Evolutionary conservation across 1,140 invertebrate species (phyloP).

Genomic region (Eulimnadia texana): DNA sequence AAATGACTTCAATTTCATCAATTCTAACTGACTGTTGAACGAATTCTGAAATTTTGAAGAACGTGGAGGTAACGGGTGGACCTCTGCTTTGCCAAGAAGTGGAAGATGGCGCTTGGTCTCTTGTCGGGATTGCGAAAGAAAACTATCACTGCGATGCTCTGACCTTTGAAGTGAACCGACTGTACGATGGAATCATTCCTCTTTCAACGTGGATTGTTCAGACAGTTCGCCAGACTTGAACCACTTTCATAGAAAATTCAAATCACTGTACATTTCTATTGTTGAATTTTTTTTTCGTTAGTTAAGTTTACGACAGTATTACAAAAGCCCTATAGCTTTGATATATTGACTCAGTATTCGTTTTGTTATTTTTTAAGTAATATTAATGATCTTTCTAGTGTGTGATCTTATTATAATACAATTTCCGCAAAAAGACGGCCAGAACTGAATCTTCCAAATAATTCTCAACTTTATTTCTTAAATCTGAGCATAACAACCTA

Average conservation of each 20-base stretch:
- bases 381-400: too few species aligned
- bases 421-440: too few species aligned
- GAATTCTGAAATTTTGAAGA: not conserved
- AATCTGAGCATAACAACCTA: too few species aligned
- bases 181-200: slow-evolving; percentile 7
- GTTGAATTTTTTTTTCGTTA: not conserved
- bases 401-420: too few species aligned
- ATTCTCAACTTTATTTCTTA: too few species aligned
- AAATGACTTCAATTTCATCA: not conserved
- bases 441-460: too few species aligned
- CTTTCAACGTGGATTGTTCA: slow-evolving; percentile 10
- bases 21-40: not conserved
- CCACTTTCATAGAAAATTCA: not conserved
- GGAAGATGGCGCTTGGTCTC: slow-evolving; percentile 14
- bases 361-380: too few species aligned
- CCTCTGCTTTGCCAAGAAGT: slow-evolving; percentile 16
- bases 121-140: slow-evolving; percentile 11
- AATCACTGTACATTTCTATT: not conserved
- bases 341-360: too few species aligned
- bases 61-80: slow-evolving; percentile 7
- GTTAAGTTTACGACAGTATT: too few species aligned
- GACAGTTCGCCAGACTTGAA: slow-evolving; percentile 10
- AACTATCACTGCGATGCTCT: slow-evolving; percentile 3
- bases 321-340: too few species aligned
- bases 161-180: not conserved